Evolutionary conservation across 2,113 vertebrate species (phyloP).

Genomic region (Isurus oxyrinchus): DNA sequence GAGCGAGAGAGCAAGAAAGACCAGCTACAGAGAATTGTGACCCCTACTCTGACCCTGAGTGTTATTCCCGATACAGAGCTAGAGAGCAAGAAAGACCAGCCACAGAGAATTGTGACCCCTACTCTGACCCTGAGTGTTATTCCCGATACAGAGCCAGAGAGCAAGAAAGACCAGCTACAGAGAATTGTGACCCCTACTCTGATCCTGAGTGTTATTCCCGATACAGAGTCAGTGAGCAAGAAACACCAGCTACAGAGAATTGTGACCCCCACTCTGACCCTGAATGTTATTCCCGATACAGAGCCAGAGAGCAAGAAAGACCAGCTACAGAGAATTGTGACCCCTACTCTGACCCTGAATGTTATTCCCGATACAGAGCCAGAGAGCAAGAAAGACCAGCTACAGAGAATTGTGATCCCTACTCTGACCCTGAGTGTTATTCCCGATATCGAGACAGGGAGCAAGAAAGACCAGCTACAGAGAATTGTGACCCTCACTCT

Average conservation of each 20-base stretch:
- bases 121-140: no score
- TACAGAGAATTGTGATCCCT: not conserved
- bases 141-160: no score
- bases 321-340: not conserved
- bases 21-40: no score
- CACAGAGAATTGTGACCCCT: no score
- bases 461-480: not conserved
- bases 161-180: not conserved
- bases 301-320: not conserved
- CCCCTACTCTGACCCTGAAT: not conserved
- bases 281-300: conserved; percentile 50
- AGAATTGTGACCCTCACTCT: not conserved
- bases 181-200: conserved; percentile 58
- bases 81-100: no score
- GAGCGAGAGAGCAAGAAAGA: no score
- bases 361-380: not conserved
- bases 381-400: not conserved
- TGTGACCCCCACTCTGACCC: conserved; percentile 43
- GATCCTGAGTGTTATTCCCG: conserved; percentile 59
- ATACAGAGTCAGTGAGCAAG: conserved; percentile 41
- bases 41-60: no score
- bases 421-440: not conserved
- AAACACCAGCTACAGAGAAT: not conserved
- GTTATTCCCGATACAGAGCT: no score
- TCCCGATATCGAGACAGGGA: not conserved